A percentile compares a stretch with the other conserved stretches of the same genome.
Conservation (phyloP, 1,140 invertebrate genomes). For the Halesus radiatus region DNA sequence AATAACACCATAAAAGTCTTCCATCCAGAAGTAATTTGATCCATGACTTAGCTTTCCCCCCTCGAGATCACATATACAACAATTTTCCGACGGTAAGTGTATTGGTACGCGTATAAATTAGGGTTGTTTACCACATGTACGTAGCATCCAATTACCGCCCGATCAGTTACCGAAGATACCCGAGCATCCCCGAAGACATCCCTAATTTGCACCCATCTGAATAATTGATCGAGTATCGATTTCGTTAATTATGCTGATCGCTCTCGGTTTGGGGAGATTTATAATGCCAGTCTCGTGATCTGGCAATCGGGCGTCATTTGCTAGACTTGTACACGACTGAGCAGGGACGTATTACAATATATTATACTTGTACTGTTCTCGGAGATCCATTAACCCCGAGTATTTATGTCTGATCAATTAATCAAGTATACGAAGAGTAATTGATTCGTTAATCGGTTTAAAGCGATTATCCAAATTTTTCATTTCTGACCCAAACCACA, state of each 20-base stretch:
- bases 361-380: no score
- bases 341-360: no score
- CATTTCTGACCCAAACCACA: no score
- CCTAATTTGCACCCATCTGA: slow-evolving; percentile 34
- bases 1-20: no score
- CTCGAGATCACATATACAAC: neutral
- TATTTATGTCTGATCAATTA: no score
- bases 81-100: neutral
- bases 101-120: neutral
- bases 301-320: slow-evolving; percentile 26
- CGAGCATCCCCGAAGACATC: neutral
- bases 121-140: neutral
- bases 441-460: no score
- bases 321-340: neutral
- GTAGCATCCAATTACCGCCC: neutral
- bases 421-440: no score
- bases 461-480: no score
- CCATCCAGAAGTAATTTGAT: no score
- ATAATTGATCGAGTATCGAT: slow-evolving; percentile 39
- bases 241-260: slow-evolving; percentile 35
- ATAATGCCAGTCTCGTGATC: slow-evolving; percentile 22
- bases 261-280: slow-evolving; percentile 7
- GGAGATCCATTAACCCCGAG: no score
- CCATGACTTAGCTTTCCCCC: neutral
- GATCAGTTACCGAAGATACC: slow-evolving; percentile 2